Base-by-base conservation (phyloP, 1,140 invertebrate genomes). In the Bathynomus jamesi region DNA sequence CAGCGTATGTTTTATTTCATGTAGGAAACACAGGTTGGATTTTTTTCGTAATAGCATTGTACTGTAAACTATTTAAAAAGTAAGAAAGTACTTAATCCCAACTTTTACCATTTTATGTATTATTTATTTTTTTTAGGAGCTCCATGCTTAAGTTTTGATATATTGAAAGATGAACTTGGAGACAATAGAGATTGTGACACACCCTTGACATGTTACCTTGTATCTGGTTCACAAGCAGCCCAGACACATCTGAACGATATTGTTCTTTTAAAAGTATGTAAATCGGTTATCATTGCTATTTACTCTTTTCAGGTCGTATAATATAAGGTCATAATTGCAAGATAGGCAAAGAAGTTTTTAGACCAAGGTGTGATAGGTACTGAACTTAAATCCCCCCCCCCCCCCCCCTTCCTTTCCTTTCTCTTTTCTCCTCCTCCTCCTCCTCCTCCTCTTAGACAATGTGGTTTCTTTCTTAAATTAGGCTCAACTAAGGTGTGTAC, bases 131-230 rank as follows among this genome's bases (percentile, higher is more conserved):
- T n/a, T 17, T 72, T 76, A 83, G 91, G 90, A 4, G 88, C 91
- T n/a, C 93, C 94, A 1, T 97, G 94, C 80, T 83, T 96, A 8
- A 96, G 93, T 83, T 97, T 97, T 81, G 94, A 96, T 80, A 85
- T 96, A 4, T 85, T 96, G 65, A 89, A 90, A 76, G 87, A 90
- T 78, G 83, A 83, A 74, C 82, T 95, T 21, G 95, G 94, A 13
- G 85, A 87, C n/a, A 85, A 87, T 24, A 83, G 95, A 78, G 82
- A 81, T 11, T 87, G 90, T 68, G 81, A 83, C n/a, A 94, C 87
- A 84, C 95, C 95, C 0, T 79, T 94, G 78, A 91, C 90, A 10
- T 87, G 90, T 62, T 96, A 94, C 79, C 82, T 95, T 61, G 88
- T 95, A 29, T 88, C 91, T 70, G 95, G 96, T 11, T 97, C 95